Percentiles rank a stretch among this genome's conserved stretches.
Evolutionary conservation across 1,140 invertebrate genomes (phyloP).

Genomic region (Brachionus sp.): DNA sequence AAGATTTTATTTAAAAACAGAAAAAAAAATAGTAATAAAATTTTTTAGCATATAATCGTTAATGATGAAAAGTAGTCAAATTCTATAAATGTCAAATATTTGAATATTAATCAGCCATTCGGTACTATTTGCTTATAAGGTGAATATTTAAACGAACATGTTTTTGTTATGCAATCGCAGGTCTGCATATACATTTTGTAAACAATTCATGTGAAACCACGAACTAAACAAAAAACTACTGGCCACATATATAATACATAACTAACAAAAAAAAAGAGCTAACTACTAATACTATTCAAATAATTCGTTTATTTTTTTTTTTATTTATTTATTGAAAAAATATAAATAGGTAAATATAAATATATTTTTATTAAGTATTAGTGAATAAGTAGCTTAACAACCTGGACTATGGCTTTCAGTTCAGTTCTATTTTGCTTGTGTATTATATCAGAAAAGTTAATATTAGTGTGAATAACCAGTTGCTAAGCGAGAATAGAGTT

Average conservation of each 20-base stretch:
- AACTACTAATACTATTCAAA: not conserved
- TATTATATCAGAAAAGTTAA: not conserved
- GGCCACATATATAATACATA: not conserved
- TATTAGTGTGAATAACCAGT: not conserved
- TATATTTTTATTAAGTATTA: slow-evolving; percentile 35
- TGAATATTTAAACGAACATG: not conserved
- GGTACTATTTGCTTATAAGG: not conserved
- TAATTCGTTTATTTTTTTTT: not conserved
- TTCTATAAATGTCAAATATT: slow-evolving; percentile 25
- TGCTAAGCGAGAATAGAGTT: not conserved
- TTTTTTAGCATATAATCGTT: slow-evolving; percentile 37
- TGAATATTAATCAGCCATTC: slow-evolving; percentile 14
- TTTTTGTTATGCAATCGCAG: not conserved
- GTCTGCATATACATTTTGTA: not conserved
- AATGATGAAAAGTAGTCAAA: slow-evolving; percentile 1
- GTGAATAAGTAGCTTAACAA: slow-evolving; percentile 8
- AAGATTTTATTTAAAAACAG: not conserved
- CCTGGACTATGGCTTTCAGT: not conserved
- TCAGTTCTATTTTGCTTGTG: not conserved
- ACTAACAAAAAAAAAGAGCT: not conserved
- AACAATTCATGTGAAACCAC: slow-evolving; percentile 30
- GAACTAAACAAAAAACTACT: not conserved
- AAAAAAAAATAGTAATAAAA: slow-evolving; percentile 1
- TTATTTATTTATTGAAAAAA: slow-evolving; percentile 6
- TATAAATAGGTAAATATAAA: not conserved